Conservation (phyloP, 2,888 invertebrate genomes). For the Drosophila robusta region DNA sequence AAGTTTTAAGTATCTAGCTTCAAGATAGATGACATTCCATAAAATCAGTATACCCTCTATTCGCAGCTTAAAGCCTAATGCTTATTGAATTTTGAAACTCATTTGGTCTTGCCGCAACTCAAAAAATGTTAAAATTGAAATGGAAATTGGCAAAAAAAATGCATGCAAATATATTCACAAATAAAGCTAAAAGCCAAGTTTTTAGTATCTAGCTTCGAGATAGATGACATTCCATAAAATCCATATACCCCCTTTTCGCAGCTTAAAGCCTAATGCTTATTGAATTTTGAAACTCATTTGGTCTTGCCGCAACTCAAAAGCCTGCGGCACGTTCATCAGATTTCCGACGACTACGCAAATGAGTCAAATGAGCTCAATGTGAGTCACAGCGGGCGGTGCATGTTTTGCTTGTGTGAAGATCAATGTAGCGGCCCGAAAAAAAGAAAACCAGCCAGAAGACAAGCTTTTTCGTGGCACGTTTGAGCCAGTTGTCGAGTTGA, state of each 20-base stretch:
- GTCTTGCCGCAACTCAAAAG: conserved; percentile 48
- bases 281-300: conserved; percentile 35
- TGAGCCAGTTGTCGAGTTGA: conserved; percentile 24
- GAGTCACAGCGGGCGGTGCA: conserved; percentile 46
- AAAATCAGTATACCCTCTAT: too few relatives aligned
- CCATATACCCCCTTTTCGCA: not conserved
- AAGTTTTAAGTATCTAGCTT: too few relatives aligned
- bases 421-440: conserved; percentile 31
- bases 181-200: too few relatives aligned
- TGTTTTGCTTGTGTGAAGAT: conserved; percentile 38
- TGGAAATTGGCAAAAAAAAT: too few relatives aligned
- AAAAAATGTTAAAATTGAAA: too few relatives aligned
- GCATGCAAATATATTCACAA: too few relatives aligned
- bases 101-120: too few relatives aligned
- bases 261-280: conserved; percentile 7
- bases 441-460: conserved; percentile 6
- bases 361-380: conserved; percentile 61
- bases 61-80: too few relatives aligned
- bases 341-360: conserved; percentile 53
- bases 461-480: conserved; percentile 18
- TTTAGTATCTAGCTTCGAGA: not conserved
- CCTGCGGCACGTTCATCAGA: conserved; percentile 58
- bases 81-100: too few relatives aligned
- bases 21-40: too few relatives aligned
- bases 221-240: not conserved